Percentiles rank a stretch among this genome's conserved stretches.
phyloP scores from a whole-genome alignment of 2,113 vertebrate genomes.

The Seriola dumerili region DNA sequence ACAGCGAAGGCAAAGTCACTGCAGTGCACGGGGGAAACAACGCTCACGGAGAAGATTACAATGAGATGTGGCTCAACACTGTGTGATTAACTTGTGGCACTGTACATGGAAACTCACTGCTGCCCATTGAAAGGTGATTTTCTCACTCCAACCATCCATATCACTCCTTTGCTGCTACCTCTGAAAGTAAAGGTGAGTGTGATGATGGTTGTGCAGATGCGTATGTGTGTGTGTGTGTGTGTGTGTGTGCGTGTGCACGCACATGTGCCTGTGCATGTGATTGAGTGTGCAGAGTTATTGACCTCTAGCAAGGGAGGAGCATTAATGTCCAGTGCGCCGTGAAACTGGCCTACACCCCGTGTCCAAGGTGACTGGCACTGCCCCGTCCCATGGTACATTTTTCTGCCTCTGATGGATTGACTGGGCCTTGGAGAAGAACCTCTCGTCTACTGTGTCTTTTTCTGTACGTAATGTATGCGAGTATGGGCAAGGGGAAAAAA shows the following conservation, averaged over 20 bases:
- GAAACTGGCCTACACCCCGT: slow-evolving; percentile 73
- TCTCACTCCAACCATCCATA: slow-evolving; percentile 44
- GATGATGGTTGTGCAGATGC: slow-evolving; percentile 9
- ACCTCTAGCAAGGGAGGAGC: slow-evolving; percentile 75
- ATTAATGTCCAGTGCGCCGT: slow-evolving; percentile 78
- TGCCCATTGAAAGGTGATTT: slow-evolving; percentile 64
- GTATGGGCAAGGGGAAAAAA: neutral
- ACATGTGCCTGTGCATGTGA: slow-evolving; percentile 53
- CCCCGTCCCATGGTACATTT: slow-evolving; percentile 67
- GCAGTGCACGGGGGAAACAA: slow-evolving; percentile 30
- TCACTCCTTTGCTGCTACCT: slow-evolving; percentile 21
- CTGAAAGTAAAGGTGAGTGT: slow-evolving; percentile 52
- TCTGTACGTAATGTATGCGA: slow-evolving; percentile 9
- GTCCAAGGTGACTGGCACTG: slow-evolving; percentile 80
- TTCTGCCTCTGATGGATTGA: slow-evolving; percentile 77
- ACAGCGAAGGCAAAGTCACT: slow-evolving; percentile 54
- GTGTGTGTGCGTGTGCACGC: slow-evolving; percentile 15
- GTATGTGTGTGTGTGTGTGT: slow-evolving; percentile 8
- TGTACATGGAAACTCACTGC: slow-evolving; percentile 40
- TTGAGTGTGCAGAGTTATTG: slow-evolving; percentile 71
- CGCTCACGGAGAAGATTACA: slow-evolving; percentile 27
- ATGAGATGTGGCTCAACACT: slow-evolving; percentile 20
- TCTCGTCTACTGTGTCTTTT: slow-evolving; percentile 16
- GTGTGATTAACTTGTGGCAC: slow-evolving; percentile 56
- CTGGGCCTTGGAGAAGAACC: slow-evolving; percentile 63